A percentile compares a stretch with the other conserved stretches of the same genome.
These are phyloP conservation scores for Semotilus atromaculatus DNA, from an alignment of 2,797 vertebrate genomes.

Conservation along the genomic window DNA sequence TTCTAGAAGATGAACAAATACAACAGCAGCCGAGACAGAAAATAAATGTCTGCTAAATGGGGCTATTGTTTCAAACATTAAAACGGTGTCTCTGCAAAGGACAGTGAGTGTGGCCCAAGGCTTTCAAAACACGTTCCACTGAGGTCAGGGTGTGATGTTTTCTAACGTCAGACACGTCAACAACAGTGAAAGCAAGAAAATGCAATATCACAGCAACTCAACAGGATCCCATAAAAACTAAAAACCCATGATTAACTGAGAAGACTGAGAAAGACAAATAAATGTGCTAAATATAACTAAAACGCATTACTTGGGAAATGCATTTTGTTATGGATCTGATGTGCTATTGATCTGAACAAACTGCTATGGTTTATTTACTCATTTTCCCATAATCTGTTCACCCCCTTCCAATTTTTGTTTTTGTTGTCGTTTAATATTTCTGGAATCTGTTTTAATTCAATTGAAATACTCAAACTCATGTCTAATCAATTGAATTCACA, in stretches of 20 bases:
- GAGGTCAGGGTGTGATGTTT: conserved; percentile 62
- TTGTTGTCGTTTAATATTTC: too few relatives aligned
- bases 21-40: conserved; percentile 67
- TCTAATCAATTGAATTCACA: too few relatives aligned
- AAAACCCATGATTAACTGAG: conserved; percentile 30
- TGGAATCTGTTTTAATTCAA: too few relatives aligned
- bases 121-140: conserved; percentile 65
- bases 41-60: conserved; percentile 66
- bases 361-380: too few relatives aligned
- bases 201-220: conserved; percentile 21
- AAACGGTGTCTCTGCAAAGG: conserved; percentile 65
- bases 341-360: too few relatives aligned
- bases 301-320: not conserved
- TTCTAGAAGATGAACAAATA: conserved; percentile 69
- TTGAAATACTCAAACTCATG: too few relatives aligned
- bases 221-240: conserved; percentile 1
- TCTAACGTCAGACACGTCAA: conserved; percentile 32
- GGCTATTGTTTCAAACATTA: conserved; percentile 70
- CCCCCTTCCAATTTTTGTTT: too few relatives aligned
- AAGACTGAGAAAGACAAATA: conserved; percentile 6
- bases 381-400: too few relatives aligned
- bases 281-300: not conserved
- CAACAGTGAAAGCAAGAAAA: conserved; percentile 24
- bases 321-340: too few relatives aligned
- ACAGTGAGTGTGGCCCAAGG: conserved; percentile 64